Conservation (phyloP, 2,888 invertebrate genomes). For the Heteropelma amictum region DNA sequence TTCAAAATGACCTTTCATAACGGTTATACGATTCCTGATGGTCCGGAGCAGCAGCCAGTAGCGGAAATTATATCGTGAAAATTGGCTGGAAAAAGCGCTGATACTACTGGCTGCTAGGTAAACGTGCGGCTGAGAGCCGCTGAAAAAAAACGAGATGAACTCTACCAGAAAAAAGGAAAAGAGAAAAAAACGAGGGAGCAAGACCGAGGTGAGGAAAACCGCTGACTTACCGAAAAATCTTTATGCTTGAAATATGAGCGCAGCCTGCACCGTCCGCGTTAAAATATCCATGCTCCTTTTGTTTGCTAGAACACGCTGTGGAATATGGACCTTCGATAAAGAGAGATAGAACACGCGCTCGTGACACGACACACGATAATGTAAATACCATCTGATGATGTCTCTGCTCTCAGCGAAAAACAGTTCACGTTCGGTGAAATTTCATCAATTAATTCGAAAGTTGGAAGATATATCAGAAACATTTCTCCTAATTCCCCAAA, state of each 20-base stretch:
- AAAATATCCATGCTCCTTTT: conserved; percentile 29
- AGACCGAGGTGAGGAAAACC: conserved; percentile 46
- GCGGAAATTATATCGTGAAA: conserved; percentile 45
- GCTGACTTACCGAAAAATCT: conserved; percentile 56
- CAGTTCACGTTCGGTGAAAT: too few relatives aligned
- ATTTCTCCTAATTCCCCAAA: too few relatives aligned
- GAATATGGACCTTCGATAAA: conserved; percentile 35
- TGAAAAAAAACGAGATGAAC: conserved; percentile 49
- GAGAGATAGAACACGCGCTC: conserved; percentile 48
- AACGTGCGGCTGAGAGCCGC: conserved; percentile 37
- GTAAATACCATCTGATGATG: too few relatives aligned
- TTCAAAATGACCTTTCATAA: not conserved
- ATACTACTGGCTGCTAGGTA: not conserved
- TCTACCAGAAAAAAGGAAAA: conserved; percentile 11
- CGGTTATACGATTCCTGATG: conserved; percentile 11
- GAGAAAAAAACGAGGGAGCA: not conserved
- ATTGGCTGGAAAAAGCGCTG: conserved; percentile 52
- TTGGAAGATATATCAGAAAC: too few relatives aligned
- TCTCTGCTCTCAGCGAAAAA: too few relatives aligned
- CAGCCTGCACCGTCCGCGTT: conserved; percentile 33
- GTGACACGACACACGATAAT: too few relatives aligned
- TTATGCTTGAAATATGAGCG: conserved; percentile 48
- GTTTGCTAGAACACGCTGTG: conserved; percentile 30
- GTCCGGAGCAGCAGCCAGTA: conserved; percentile 8
- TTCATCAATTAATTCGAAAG: too few relatives aligned